phyloP scores from a whole-genome alignment of 1,140 invertebrate genomes.

The Microplitis demolitor region DNA sequence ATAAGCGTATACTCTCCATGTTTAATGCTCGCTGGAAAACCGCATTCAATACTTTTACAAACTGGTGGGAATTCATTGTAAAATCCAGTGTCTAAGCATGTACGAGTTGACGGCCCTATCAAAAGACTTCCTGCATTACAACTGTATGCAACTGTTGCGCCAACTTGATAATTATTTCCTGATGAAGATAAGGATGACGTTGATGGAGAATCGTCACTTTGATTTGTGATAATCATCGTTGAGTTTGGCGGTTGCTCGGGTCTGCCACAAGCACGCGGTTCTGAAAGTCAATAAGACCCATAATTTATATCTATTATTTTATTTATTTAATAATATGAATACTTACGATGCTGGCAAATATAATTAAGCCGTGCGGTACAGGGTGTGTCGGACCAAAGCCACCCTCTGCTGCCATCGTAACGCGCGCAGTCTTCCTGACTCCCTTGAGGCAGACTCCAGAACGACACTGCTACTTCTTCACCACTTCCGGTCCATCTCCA shows the following conservation, averaged over 20 bases:
- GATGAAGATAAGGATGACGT: constrained; percentile 34
- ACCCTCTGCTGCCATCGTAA: constrained; percentile 91
- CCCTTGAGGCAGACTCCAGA: constrained; percentile 87
- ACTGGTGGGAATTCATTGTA: constrained; percentile 93
- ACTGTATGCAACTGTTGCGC: constrained; percentile 82
- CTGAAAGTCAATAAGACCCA: constrained; percentile 53
- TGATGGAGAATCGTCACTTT: not conserved
- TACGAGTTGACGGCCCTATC: constrained; percentile 81
- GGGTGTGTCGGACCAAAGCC: constrained; percentile 93
- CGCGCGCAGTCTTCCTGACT: constrained; percentile 82
- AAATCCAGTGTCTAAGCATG: constrained; percentile 89
- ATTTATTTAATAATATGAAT: constrained; percentile 20
- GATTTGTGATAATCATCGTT: constrained; percentile 71
- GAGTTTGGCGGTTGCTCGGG: constrained; percentile 93
- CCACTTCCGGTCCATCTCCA: constrained; percentile 90
- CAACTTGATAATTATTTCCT: constrained; percentile 76
- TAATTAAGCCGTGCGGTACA: constrained; percentile 86
- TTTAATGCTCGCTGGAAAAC: constrained; percentile 82
- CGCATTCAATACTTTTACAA: constrained; percentile 91
- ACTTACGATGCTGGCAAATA: constrained; percentile 94
- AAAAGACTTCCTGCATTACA: constrained; percentile 86
- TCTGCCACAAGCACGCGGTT: constrained; percentile 86
- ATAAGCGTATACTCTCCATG: constrained; percentile 82
- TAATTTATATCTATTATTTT: not conserved
- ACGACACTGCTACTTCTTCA: constrained; percentile 86